These are phyloP conservation scores for Cephus cinctus DNA, from an alignment of 1,140 invertebrate genomes.

Conservation along the genomic window DNA sequence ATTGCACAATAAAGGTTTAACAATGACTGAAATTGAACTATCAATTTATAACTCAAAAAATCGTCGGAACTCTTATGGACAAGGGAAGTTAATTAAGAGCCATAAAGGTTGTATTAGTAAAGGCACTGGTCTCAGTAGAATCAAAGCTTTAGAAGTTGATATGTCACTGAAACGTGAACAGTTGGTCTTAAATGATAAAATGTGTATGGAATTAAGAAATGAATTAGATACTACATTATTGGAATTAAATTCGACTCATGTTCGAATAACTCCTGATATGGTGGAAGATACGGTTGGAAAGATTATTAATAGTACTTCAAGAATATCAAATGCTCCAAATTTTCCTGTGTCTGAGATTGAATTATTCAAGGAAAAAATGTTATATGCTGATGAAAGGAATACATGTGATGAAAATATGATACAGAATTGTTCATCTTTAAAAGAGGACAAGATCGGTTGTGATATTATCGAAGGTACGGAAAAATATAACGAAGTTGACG, in stretches of 20 bases:
- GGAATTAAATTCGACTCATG: not conserved
- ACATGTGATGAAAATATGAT: not conserved
- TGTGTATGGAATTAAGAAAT: constrained; percentile 5
- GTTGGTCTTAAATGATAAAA: not conserved
- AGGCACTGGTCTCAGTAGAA: not conserved
- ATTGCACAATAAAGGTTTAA: constrained; percentile 12
- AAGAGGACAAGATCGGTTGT: not conserved
- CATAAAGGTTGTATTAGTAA: constrained; percentile 3
- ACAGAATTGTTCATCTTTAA: no score
- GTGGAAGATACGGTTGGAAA: constrained; percentile 3
- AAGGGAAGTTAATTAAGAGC: constrained; percentile 15
- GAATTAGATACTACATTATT: not conserved
- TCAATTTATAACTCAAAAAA: constrained; percentile 19
- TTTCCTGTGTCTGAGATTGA: no score
- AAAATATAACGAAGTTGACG: not conserved
- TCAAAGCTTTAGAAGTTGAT: constrained; percentile 4
- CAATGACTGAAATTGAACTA: constrained; percentile 20
- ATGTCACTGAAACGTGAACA: not conserved
- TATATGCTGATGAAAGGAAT: no score
- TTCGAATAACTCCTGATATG: not conserved
- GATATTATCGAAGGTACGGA: not conserved
- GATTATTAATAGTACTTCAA: not conserved
- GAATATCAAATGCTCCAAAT: no score
- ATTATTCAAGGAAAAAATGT: no score
- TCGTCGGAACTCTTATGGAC: constrained; percentile 17